Percentiles rank a stretch among this genome's conserved stretches.
phyloP scores from a whole-genome alignment of 2,888 invertebrate genomes.

The Phortica magna region DNA sequence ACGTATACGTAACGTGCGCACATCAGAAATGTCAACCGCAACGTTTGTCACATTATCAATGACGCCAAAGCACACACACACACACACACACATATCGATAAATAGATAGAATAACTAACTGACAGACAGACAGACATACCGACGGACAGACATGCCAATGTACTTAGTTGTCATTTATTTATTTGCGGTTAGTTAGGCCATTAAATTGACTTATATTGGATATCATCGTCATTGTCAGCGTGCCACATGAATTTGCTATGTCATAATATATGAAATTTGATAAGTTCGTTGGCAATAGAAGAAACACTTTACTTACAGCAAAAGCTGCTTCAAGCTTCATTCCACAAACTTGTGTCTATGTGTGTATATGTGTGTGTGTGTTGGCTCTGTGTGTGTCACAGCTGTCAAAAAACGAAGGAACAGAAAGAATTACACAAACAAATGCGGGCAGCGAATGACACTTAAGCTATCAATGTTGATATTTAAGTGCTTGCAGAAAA shows the following conservation, averaged over 20 bases:
- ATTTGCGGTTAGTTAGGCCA: conserved; percentile 17
- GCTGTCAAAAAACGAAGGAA: no score
- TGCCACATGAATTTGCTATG: background rate
- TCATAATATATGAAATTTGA: background rate
- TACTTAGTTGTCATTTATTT: conserved; percentile 10
- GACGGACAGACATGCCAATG: no score
- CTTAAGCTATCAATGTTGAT: no score
- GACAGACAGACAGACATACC: no score
- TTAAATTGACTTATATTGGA: conserved; percentile 15
- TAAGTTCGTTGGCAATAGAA: background rate
- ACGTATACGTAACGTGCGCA: background rate
- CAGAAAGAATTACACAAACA: no score
- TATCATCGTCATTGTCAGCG: background rate
- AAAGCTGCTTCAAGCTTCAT: background rate
- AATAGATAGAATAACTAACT: no score
- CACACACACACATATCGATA: no score
- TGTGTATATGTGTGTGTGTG: conserved; percentile 33
- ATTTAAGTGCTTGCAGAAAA: no score
- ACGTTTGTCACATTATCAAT: background rate
- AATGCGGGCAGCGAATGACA: no score
- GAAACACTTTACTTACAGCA: background rate
- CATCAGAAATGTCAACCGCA: background rate
- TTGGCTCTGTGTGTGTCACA: conserved; percentile 27
- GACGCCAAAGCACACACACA: background rate
- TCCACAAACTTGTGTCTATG: background rate